Evolutionary conservation across 2,113 vertebrate genomes (phyloP), one percentile per base, ranked within the genome.

Genomic region (Sarotherodon lohbergeri): DNA sequence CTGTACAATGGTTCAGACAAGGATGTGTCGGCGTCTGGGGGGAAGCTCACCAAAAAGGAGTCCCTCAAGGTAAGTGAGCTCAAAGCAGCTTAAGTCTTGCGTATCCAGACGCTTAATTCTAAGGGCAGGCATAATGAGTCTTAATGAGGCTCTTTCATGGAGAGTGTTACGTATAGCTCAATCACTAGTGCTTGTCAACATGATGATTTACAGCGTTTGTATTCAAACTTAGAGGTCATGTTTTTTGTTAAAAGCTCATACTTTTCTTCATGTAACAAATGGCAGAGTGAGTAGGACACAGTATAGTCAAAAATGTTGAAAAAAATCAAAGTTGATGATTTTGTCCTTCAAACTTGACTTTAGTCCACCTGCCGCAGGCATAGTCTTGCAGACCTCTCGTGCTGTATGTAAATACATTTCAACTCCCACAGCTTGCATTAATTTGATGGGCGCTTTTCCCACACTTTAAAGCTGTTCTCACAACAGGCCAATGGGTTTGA

Each of bases 1-100:
- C 97, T 99, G 94, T 99, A 98, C 96, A 99, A 99, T 97, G 99
- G 99, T 92, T 99, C 98, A 3, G 99, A 99, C 91, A 99, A 98
- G 90, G 99, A 99, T 71, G 96, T 98, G 89, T 97, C 98, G 9
- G 83, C 96, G 1, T 95, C 98, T 90, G 97, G 98, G 93, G 98
- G 96, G 95, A 99, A 99, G 90, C 99, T 99, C 93, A 99, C 98
- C 76, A 99, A 99, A 95, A 99, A 99, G 91, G 99, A 99, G 93
- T 99, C 98, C 81, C 98, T 99, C 94, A 99, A 99, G 98, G 99
- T 98, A 94, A 96, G 90, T 3, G 9, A 73, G 63, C 14, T 57
- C 55, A 54, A 88, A 88, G 71, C 81, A 22, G 46, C 85, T 87
- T 89, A 93, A 57, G 16, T 84, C 73, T 36, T n/a, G 14, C 9